Percentiles rank a stretch among this genome's conserved stretches.
Evolutionary conservation across 2,113 vertebrate genomes (phyloP).

Genomic region (Phrynosoma platyrhinos): DNA sequence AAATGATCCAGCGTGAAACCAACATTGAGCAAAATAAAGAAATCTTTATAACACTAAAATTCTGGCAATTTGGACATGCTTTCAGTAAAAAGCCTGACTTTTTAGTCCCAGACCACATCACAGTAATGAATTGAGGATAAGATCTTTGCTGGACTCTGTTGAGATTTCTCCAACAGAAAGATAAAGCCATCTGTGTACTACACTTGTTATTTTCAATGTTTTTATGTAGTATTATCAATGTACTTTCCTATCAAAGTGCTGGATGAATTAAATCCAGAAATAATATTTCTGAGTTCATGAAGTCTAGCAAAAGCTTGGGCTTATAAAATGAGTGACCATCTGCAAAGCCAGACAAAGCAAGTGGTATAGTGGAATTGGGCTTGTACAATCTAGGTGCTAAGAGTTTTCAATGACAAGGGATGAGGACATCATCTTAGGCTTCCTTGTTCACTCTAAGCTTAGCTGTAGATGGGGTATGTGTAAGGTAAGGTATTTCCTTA

Average conservation of each 20-base stretch:
- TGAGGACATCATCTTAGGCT: too few relatives aligned
- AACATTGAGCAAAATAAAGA: neutral
- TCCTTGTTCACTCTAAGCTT: too few relatives aligned
- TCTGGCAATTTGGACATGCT: neutral
- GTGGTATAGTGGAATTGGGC: too few relatives aligned
- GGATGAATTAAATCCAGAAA: neutral
- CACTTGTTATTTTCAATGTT: neutral
- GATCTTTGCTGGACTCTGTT: neutral
- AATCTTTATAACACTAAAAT: neutral
- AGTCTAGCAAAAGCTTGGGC: too few relatives aligned
- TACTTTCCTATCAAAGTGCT: neutral
- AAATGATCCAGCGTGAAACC: rapidly evolving
- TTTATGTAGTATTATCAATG: neutral
- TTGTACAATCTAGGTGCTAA: too few relatives aligned
- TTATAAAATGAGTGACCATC: too few relatives aligned
- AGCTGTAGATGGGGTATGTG: too few relatives aligned
- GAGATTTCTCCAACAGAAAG: neutral
- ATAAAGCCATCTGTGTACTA: neutral
- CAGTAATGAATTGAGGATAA: neutral
- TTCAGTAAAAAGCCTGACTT: rapidly evolving
- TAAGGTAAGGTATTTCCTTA: too few relatives aligned
- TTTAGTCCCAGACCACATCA: neutral
- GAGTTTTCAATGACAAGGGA: too few relatives aligned
- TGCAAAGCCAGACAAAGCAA: too few relatives aligned
- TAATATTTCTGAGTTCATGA: neutral